Conservation (phyloP, 2,797 vertebrate genomes). For the Phylloscopus collybita region DNA sequence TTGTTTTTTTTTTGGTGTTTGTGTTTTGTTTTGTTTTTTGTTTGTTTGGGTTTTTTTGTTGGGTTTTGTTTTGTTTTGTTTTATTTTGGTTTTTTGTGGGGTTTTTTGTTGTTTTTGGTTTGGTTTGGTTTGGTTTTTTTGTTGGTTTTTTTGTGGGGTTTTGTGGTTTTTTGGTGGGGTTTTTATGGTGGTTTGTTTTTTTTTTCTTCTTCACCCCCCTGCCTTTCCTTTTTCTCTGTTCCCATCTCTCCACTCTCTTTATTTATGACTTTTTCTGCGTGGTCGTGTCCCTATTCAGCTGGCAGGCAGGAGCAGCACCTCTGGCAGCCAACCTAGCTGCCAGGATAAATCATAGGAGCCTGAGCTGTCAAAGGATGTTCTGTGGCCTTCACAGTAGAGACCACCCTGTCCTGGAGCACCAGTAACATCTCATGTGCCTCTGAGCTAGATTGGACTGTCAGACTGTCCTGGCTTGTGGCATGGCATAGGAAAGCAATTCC, state of each 20-base stretch:
- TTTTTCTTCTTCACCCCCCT: not conserved
- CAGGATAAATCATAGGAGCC: accelerated
- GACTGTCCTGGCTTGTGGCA: not conserved
- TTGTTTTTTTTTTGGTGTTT: not conserved
- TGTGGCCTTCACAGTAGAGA: not conserved
- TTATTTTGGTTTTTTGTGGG: too few relatives aligned
- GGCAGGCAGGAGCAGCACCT: not conserved
- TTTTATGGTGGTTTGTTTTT: not conserved
- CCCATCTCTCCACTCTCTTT: not conserved
- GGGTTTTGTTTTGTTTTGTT: not conserved
- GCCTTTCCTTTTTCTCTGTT: not conserved
- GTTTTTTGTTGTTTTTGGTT: not conserved
- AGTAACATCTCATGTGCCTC: accelerated
- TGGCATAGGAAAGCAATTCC: not conserved
- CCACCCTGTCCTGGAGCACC: accelerated
- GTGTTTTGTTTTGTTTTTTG: accelerated
- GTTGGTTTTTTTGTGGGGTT: not conserved
- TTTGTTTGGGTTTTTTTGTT: not conserved
- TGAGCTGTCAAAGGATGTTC: not conserved
- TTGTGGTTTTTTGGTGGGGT: not conserved
- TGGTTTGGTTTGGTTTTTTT: not conserved
- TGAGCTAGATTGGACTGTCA: not conserved
- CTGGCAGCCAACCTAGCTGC: not conserved
- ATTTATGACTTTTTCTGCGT: not conserved
- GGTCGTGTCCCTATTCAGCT: not conserved